Conservation (phyloP, 1,140 invertebrate genomes). For the Drosophila kohkoa region DNA sequence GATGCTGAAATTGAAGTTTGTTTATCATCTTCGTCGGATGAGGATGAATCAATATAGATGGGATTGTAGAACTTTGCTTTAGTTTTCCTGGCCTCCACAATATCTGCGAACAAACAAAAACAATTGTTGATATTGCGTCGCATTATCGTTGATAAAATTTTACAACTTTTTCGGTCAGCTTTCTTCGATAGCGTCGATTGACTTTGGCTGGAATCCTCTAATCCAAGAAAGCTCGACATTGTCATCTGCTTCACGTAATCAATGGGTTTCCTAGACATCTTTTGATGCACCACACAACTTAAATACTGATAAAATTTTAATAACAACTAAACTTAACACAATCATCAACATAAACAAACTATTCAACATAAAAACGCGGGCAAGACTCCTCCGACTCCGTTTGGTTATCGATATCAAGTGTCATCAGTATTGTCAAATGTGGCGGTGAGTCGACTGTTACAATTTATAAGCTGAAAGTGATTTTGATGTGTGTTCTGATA, state of each 20-base stretch:
- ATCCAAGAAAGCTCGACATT: conserved; percentile 39
- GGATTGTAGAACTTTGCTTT: conserved; percentile 62
- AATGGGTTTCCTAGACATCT: conserved; percentile 32
- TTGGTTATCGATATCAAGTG: neutral
- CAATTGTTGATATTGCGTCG: neutral
- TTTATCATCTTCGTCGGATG: conserved; percentile 69
- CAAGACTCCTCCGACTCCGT: neutral
- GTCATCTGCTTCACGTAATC: conserved; percentile 34
- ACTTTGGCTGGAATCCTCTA: conserved; percentile 32
- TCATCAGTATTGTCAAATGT: neutral
- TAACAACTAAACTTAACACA: conserved; percentile 2
- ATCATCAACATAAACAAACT: conserved; percentile 22
- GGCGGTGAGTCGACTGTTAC: neutral
- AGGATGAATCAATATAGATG: conserved; percentile 79
- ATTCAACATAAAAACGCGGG: conserved; percentile 39
- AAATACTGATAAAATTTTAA: neutral
- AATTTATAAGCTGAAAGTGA: no score
- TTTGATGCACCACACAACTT: conserved; percentile 1
- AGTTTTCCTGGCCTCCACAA: conserved; percentile 32
- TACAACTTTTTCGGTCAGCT: conserved; percentile 27
- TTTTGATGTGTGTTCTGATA: no score
- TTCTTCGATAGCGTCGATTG: conserved; percentile 29
- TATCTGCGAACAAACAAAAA: conserved; percentile 17
- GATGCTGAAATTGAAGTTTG: neutral
- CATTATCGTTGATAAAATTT: neutral